Base-by-base conservation (phyloP, 2,888 invertebrate species). In the Liopterus haemorrhoidalis region DNA sequence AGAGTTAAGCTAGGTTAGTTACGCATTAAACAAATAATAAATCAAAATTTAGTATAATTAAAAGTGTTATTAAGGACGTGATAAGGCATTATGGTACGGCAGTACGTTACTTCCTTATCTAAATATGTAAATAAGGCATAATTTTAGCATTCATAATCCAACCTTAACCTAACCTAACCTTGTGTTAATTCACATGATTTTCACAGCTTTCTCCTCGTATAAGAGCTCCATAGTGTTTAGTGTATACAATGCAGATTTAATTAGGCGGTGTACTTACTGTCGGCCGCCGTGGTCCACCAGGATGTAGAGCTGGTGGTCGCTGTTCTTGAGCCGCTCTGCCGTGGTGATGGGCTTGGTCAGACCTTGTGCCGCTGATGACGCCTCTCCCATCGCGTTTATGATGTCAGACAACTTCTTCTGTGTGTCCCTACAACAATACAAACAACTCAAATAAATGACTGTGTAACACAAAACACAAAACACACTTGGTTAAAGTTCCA, bases 291-390 rank as follows among this genome's bases (percentile, higher is more conserved):
- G 61, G 57, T 78, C 77, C 20, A 72, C 64, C 16, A 78, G 66
- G 4, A 78, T 59, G 55, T 77, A 78, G 37, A 78, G 59, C 18
- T 51, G 46, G 48, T 78, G 75, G 51, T 78, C 72, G 51, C 75
- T 68, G 64, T 76, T 73, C 63, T 80, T 58, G 27, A 87, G 65
- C 57, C 81, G 79, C 14, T 81, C 76, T 0, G 82, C 75, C 1
- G 81, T 81, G 15, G 87, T 88, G 53, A 88, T 83, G 1, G 82
- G 75, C 59, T 80, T 82, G 53, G 70, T 76, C 2, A 88, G 71
- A 2, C 81, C 83, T 66, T 88, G 88, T 3, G 85, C 84, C 12
- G 66, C 63, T 0, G 86, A 82, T 2, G 88, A 88, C 43, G 80
- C 76, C 61, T 78, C 74, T 0, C 88, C 88, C 60, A 88, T 73